Percentiles rank a stretch among this genome's conserved stretches.
Evolutionary conservation across 2,888 invertebrate genomes (phyloP).

Genomic region (Dyspetes luteomarginatus): DNA sequence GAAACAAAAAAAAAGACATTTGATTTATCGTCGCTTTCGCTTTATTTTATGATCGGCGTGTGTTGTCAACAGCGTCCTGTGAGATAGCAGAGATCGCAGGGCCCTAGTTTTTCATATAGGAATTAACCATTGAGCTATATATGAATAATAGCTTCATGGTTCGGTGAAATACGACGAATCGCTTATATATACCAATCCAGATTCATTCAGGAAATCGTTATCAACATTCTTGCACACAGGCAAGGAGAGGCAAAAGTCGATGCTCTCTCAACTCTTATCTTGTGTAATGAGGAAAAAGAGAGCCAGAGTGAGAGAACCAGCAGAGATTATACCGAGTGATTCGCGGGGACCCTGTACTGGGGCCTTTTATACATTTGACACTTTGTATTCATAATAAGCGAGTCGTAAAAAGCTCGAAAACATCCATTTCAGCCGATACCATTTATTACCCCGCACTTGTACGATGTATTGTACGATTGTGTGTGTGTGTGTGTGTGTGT

Average conservation of each 20-base stretch:
- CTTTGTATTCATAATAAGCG: constrained; percentile 77
- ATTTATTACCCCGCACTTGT: constrained; percentile 73
- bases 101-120: constrained; percentile 23
- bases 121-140: too few relatives aligned
- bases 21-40: constrained; percentile 22
- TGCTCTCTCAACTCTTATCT: constrained; percentile 12
- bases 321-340: constrained; percentile 71
- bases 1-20: background rate
- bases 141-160: constrained; percentile 43
- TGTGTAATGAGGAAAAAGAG: constrained; percentile 24
- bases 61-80: constrained; percentile 38
- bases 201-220: constrained; percentile 64
- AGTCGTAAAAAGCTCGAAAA: constrained; percentile 79
- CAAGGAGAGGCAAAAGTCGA: constrained; percentile 30
- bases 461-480: constrained; percentile 59
- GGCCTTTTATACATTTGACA: constrained; percentile 68
- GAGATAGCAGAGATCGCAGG: constrained; percentile 32
- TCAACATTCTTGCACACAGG: constrained; percentile 45
- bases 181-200: constrained; percentile 52
- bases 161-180: constrained; percentile 38
- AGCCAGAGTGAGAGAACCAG: constrained; percentile 30
- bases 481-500: constrained; percentile 38
- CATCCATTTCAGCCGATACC: constrained; percentile 80
- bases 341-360: constrained; percentile 64
- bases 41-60: constrained; percentile 46